Conservation (phyloP, 2,888 invertebrate genomes). For the Lithophane socia region DNA sequence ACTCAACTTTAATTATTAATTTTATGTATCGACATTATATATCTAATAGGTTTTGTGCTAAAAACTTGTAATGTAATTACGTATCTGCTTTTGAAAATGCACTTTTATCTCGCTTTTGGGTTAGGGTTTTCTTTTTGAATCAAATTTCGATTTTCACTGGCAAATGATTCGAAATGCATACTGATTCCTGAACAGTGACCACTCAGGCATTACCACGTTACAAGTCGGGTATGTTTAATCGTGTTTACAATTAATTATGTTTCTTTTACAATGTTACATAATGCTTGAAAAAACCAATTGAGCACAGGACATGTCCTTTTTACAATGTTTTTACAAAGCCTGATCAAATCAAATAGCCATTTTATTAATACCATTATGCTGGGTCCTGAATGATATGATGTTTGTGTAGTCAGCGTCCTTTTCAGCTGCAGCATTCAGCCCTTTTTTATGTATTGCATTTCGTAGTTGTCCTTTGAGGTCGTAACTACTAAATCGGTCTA, state of each 20-base stretch:
- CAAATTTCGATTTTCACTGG: constrained; percentile 10
- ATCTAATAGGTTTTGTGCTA: constrained; percentile 3
- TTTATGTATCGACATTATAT: constrained; percentile 11
- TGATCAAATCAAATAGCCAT: constrained; percentile 43
- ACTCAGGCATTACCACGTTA: constrained; percentile 19
- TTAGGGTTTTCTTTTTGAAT: constrained; percentile 19
- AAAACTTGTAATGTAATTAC: constrained; percentile 4
- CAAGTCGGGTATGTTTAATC: constrained; percentile 32
- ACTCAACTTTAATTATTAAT: constrained; percentile 1
- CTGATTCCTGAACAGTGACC: constrained; percentile 33
- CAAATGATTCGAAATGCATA: constrained; percentile 29
- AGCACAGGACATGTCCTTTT: constrained; percentile 39
- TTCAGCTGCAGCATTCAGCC: constrained; percentile 20
- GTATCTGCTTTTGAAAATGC: constrained; percentile 35
- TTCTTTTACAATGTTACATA: constrained; percentile 47
- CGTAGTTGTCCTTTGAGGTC: too few relatives aligned
- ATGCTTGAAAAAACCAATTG: constrained; percentile 37
- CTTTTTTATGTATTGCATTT: too few relatives aligned
- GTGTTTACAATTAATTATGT: constrained; percentile 46
- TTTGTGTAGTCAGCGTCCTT: constrained; percentile 31
- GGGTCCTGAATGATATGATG: constrained; percentile 46
- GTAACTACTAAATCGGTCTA: too few relatives aligned
- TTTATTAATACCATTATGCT: constrained; percentile 23
- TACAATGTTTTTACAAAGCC: constrained; percentile 41
- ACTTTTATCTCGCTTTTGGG: constrained; percentile 25